Conservation (phyloP, 2,113 vertebrate genomes). For the Mustelus asterias region DNA sequence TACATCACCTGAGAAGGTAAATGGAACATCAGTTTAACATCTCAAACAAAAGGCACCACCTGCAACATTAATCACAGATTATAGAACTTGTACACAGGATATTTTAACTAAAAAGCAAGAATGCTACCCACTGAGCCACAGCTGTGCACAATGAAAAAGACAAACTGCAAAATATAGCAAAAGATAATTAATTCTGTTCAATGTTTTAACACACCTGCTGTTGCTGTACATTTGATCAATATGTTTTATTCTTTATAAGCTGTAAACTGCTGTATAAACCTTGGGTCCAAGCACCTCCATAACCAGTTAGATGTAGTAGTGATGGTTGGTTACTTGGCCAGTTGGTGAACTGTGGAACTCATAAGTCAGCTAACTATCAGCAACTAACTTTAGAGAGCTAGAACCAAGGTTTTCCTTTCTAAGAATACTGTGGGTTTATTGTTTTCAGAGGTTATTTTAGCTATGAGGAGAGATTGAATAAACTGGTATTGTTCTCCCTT, state of each 20-base stretch:
- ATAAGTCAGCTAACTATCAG: not conserved
- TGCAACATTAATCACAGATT: not conserved
- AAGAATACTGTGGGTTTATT: not conserved
- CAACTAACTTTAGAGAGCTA: not conserved
- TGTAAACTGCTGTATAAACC: not conserved
- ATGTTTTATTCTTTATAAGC: not conserved
- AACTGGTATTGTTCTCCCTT: too few relatives aligned
- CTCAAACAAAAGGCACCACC: not conserved
- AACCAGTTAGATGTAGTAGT: not conserved
- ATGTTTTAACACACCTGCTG: not conserved
- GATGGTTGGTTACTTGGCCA: not conserved
- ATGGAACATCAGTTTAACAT: not conserved
- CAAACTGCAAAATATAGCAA: not conserved
- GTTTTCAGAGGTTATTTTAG: not conserved
- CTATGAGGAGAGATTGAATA: too few relatives aligned
- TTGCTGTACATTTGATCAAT: not conserved
- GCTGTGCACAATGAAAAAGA: not conserved
- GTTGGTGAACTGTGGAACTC: not conserved
- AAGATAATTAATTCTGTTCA: not conserved
- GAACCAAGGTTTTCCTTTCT: not conserved
- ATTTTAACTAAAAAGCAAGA: not conserved
- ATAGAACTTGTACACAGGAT: not conserved
- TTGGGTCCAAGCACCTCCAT: not conserved
- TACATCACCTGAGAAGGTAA: not conserved
- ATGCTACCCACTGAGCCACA: not conserved